Conservation (phyloP, 2,888 invertebrate genomes). For the Parasteatoda lunata region DNA sequence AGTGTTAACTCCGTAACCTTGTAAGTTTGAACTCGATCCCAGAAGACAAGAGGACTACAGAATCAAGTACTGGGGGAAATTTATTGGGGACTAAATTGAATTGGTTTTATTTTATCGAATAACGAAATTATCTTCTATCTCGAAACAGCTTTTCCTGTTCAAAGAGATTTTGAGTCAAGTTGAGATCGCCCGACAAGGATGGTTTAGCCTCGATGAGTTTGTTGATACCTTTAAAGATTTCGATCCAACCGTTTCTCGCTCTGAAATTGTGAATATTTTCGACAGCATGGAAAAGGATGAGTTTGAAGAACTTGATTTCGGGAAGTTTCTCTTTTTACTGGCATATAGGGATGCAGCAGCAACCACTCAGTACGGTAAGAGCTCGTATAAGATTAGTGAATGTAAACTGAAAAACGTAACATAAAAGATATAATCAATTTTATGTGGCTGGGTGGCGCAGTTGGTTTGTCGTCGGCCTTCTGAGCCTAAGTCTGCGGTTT, state of each 20-base stretch:
- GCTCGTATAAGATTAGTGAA: background rate
- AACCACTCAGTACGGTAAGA: slow-evolving; percentile 17
- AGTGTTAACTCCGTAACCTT: no score
- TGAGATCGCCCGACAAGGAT: slow-evolving; percentile 26
- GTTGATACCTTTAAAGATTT: slow-evolving; percentile 40
- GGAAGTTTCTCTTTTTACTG: slow-evolving; percentile 54
- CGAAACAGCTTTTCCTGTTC: slow-evolving; percentile 28
- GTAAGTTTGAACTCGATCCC: no score
- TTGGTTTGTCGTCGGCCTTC: no score
- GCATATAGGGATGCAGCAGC: slow-evolving; percentile 35
- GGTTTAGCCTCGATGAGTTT: slow-evolving; percentile 27
- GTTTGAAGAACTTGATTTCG: slow-evolving; percentile 60
- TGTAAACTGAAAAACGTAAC: no score
- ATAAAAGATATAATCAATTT: no score
- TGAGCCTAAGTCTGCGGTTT: no score
- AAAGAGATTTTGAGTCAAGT: slow-evolving; percentile 35
- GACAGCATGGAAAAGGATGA: slow-evolving; percentile 27
- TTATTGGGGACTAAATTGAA: no score
- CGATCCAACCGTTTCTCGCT: slow-evolving; percentile 26
- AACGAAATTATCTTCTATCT: background rate
- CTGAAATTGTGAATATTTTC: slow-evolving; percentile 38
- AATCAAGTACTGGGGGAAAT: no score
- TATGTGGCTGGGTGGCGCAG: no score
- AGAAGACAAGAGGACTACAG: no score
- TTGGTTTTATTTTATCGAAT: no score